These are phyloP conservation scores for Pedionomus torquatus DNA, from an alignment of 2,113 vertebrate species.

Conservation along the genomic window DNA sequence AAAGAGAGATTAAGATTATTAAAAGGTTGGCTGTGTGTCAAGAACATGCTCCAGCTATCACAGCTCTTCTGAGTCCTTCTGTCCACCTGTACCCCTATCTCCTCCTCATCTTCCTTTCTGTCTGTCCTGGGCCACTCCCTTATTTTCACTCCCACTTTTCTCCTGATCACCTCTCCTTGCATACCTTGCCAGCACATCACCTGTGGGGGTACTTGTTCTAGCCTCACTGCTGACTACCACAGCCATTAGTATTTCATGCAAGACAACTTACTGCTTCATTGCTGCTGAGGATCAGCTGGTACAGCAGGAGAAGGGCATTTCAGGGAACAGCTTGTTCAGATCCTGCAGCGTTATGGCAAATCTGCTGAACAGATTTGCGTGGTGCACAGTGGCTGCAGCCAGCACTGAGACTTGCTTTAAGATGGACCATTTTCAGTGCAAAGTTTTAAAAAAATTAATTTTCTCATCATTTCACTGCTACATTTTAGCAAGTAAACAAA, in stretches of 20 bases:
- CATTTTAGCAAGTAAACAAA: neutral
- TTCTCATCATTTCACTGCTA: neutral
- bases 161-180: neutral
- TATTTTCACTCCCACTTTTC: neutral
- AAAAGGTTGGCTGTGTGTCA: neutral
- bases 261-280: rapidly evolving
- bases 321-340: neutral
- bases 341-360: neutral
- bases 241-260: neutral
- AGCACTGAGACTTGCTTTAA: neutral
- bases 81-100: rapidly evolving
- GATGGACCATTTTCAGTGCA: neutral
- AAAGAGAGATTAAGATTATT: neutral
- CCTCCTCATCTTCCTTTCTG: neutral
- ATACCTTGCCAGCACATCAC: neutral
- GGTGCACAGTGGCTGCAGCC: neutral
- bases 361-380: neutral
- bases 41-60: neutral
- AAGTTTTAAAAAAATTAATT: neutral
- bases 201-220: neutral
- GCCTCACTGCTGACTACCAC: neutral
- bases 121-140: rapidly evolving
- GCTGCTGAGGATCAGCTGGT: neutral
- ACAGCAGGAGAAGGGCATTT: neutral
- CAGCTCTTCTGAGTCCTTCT: neutral